These are phyloP conservation scores for Morpho helenor DNA, from an alignment of 2,888 invertebrate genomes.

Conservation along the genomic window DNA sequence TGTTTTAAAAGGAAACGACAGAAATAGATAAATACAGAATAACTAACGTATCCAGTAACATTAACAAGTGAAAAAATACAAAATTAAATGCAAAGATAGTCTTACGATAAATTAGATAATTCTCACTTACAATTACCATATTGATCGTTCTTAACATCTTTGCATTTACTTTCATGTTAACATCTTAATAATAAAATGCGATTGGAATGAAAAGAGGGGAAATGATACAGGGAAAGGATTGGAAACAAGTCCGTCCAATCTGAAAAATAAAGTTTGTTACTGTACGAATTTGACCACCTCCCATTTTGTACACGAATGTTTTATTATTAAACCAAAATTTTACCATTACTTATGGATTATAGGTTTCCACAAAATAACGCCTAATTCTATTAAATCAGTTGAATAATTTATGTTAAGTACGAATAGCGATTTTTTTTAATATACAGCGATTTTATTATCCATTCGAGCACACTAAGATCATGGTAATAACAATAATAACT, in stretches of 20 bases:
- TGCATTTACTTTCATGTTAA: conserved; percentile 31
- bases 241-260: conserved; percentile 48
- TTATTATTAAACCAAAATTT: not conserved
- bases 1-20: conserved; percentile 15
- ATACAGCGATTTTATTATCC: too few species aligned
- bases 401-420: too few species aligned
- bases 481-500: too few species aligned
- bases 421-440: too few species aligned
- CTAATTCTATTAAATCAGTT: too few species aligned
- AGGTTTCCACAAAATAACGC: too few species aligned
- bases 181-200: conserved; percentile 22
- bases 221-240: conserved; percentile 33
- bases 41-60: conserved; percentile 10
- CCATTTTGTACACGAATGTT: conserved; percentile 25
- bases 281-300: conserved; percentile 36
- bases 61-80: conserved; percentile 6
- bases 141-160: conserved; percentile 8
- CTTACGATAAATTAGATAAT: too few species aligned
- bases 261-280: conserved; percentile 45
- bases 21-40: conserved; percentile 11
- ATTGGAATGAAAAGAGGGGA: conserved; percentile 18
- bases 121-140: not conserved
- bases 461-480: too few species aligned
- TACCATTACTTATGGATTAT: too few species aligned
- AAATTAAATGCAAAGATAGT: conserved; percentile 14